These are phyloP conservation scores for Scatophagus argus DNA, from an alignment of 2,113 vertebrate species.

Conservation along the genomic window DNA sequence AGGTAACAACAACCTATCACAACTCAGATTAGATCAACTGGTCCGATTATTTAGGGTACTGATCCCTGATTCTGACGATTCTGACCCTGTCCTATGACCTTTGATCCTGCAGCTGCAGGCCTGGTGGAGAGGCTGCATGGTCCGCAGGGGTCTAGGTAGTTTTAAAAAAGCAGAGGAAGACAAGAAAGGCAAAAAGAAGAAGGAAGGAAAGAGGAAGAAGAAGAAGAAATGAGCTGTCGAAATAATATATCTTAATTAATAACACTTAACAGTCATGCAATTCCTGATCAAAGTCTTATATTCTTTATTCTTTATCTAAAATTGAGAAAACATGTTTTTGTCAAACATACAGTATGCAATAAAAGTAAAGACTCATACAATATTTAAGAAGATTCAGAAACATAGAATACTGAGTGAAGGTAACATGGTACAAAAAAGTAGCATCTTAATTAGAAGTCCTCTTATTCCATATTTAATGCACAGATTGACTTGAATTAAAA, in stretches of 20 bases:
- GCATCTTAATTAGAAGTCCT: background rate
- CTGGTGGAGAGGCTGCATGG: conserved; percentile 75
- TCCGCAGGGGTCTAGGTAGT: conserved; percentile 54
- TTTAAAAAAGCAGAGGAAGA: conserved; percentile 50
- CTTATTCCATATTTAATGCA: background rate
- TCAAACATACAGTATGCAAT: background rate
- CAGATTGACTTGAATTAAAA: background rate
- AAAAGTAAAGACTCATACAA: background rate
- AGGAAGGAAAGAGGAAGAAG: conserved; percentile 44
- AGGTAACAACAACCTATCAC: conserved; percentile 52
- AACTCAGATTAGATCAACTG: background rate
- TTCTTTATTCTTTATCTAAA: background rate
- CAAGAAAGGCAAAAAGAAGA: conserved; percentile 63
- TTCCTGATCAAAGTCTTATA: background rate
- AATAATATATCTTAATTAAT: background rate
- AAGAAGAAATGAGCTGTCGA: conserved; percentile 60
- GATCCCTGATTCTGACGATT: background rate
- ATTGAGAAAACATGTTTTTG: background rate
- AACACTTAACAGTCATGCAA: conserved; percentile 56
- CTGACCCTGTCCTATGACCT: background rate
- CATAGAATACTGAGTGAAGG: background rate
- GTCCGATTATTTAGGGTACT: background rate
- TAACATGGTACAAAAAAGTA: background rate
- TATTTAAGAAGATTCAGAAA: background rate
- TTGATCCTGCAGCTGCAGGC: conserved; percentile 66